Conservation (phyloP, 2,113 vertebrate genomes). For the Nothocercus nigrocapillus region DNA sequence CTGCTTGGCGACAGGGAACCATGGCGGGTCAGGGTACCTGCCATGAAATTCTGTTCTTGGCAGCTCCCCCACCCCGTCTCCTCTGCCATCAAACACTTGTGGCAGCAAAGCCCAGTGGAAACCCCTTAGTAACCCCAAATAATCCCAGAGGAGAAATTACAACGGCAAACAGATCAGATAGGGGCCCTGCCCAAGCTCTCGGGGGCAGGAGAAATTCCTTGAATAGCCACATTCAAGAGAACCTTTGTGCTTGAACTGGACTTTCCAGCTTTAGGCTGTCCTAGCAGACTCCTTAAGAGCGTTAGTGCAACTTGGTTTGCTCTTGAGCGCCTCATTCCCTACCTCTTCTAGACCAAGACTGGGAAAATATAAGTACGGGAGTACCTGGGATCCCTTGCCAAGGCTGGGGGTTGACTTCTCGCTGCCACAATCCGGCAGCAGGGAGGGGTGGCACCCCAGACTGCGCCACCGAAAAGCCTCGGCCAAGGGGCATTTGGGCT, state of each 20-base stretch:
- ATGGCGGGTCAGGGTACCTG: rapidly evolving
- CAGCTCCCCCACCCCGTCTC: neutral
- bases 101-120: neutral
- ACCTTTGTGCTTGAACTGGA: rapidly evolving
- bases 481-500: rapidly evolving
- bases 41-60: neutral
- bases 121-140: neutral
- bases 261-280: neutral
- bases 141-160: neutral
- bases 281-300: neutral
- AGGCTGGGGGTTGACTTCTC: neutral
- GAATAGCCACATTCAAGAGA: neutral
- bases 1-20: neutral
- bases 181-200: neutral
- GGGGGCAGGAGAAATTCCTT: neutral
- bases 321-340: too few relatives aligned
- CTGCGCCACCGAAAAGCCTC: neutral
- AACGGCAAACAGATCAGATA: neutral
- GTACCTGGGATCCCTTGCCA: neutral
- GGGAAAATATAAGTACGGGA: rapidly evolving
- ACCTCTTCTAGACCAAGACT: neutral
- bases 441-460: neutral
- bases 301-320: too few relatives aligned
- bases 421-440: rapidly evolving
- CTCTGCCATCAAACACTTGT: neutral